These are phyloP conservation scores for Orbicella faveolata DNA, from an alignment of 64 coral and sea anemone genomes.

Conservation along the genomic window DNA sequence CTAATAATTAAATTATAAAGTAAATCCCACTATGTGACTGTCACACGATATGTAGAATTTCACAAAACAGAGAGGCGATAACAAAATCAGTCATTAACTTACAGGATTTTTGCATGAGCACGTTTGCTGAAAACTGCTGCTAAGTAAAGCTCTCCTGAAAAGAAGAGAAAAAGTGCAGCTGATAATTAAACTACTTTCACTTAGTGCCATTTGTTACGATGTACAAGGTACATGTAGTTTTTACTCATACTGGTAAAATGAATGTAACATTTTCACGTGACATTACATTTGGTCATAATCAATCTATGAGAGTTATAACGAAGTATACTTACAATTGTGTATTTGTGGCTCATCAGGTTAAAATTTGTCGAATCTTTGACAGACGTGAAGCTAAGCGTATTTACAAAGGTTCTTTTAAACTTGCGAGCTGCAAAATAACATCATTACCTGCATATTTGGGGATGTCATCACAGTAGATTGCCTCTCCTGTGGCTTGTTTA, in stretches of 20 bases:
- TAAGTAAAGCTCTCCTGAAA: constrained; percentile 61
- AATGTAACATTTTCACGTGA: no score
- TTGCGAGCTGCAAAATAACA: neutral
- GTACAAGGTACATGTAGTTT: no score
- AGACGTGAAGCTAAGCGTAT: neutral
- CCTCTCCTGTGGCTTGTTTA: constrained; percentile 85
- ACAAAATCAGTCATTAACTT: neutral
- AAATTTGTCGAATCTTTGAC: no score
- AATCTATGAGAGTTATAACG: no score
- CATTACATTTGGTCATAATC: no score
- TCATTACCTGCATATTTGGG: constrained; percentile 67
- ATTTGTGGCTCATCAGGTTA: no score
- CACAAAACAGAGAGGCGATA: neutral
- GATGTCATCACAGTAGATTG: constrained; percentile 86
- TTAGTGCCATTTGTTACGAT: no score
- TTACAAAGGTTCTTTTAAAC: neutral
- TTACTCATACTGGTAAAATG: no score
- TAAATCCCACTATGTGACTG: no score
- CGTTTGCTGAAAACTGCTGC: constrained; percentile 59
- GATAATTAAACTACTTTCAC: neutral
- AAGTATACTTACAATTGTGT: no score
- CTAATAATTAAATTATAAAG: no score
- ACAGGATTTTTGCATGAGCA: constrained; percentile 76
- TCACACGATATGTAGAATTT: no score
- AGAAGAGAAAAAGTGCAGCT: neutral